A percentile compares a stretch with the other conserved stretches of the same genome.
Evolutionary conservation across 2,113 vertebrate genomes (phyloP).

Genomic region (mouse (Mus musculus)): DNA sequence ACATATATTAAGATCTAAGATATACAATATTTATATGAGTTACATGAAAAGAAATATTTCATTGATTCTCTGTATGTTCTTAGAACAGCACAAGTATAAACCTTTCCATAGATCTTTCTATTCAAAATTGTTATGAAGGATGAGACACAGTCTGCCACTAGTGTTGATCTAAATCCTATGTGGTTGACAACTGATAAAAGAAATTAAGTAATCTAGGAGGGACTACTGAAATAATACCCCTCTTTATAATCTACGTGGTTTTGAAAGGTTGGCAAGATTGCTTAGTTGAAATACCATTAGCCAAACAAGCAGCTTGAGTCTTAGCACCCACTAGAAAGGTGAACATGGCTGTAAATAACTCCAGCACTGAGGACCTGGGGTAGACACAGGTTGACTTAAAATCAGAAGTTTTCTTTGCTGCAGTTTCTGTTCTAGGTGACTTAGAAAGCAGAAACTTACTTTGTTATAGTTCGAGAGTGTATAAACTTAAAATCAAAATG

Average conservation of each 20-base stretch:
- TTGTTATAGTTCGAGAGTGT: background rate
- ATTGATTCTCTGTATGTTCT: background rate
- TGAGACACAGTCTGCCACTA: background rate
- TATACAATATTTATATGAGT: background rate
- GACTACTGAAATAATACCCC: background rate
- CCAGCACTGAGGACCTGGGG: background rate
- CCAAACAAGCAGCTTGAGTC: background rate
- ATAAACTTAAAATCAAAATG: background rate
- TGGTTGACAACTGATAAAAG: background rate
- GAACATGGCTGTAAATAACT: no score
- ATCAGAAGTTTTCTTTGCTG: background rate
- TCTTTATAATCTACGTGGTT: background rate
- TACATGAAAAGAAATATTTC: background rate
- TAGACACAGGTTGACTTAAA: background rate
- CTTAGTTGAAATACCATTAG: background rate
- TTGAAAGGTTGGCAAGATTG: background rate
- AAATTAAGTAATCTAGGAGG: background rate
- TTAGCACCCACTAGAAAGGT: background rate
- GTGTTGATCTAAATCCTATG: background rate
- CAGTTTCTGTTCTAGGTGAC: background rate
- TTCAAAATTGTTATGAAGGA: background rate
- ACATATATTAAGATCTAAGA: background rate
- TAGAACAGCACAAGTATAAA: background rate
- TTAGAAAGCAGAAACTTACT: background rate
- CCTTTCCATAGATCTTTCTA: background rate